A percentile compares a stretch with the other conserved stretches of the same genome.
Evolutionary conservation across 2,888 invertebrate genomes (phyloP).

Genomic region (Microctonus hyperodae): DNA sequence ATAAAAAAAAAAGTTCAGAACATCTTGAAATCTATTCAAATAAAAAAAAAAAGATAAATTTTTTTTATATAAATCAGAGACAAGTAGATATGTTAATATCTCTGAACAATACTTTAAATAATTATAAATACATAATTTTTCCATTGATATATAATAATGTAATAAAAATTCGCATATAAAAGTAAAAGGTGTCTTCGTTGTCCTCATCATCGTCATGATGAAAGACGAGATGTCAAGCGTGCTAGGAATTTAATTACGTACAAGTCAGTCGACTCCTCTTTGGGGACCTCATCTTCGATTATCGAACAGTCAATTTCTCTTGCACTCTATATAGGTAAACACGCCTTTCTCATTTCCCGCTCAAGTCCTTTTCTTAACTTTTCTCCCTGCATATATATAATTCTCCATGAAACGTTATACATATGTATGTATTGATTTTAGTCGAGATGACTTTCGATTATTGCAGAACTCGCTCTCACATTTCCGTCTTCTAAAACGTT

Average conservation of each 20-base stretch:
- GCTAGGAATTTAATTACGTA: conserved; percentile 51
- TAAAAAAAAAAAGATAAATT: conserved; percentile 1
- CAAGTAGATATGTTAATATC: too few species aligned
- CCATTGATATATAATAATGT: neutral
- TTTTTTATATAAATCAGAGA: conserved; percentile 7
- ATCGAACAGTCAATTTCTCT: conserved; percentile 37
- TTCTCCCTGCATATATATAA: neutral
- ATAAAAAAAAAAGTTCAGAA: too few species aligned
- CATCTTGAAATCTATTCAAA: too few species aligned
- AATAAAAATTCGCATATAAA: neutral
- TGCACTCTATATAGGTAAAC: neutral
- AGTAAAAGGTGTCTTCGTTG: conserved; percentile 4
- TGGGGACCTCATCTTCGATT: conserved; percentile 37
- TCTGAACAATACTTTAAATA: too few species aligned
- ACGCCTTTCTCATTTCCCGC: conserved; percentile 22
- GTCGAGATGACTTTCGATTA: conserved; percentile 11
- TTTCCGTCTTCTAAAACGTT: neutral
- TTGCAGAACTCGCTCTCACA: neutral
- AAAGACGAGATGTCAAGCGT: conserved; percentile 37
- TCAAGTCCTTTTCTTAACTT: conserved; percentile 16
- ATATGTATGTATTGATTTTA: conserved; percentile 13
- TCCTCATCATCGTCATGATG: conserved; percentile 1
- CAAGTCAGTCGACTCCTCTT: conserved; percentile 32
- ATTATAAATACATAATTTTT: too few species aligned
- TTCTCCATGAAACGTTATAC: neutral